Conservation (phyloP, 2,797 vertebrate genomes). For the Anniella stebbinsi region DNA sequence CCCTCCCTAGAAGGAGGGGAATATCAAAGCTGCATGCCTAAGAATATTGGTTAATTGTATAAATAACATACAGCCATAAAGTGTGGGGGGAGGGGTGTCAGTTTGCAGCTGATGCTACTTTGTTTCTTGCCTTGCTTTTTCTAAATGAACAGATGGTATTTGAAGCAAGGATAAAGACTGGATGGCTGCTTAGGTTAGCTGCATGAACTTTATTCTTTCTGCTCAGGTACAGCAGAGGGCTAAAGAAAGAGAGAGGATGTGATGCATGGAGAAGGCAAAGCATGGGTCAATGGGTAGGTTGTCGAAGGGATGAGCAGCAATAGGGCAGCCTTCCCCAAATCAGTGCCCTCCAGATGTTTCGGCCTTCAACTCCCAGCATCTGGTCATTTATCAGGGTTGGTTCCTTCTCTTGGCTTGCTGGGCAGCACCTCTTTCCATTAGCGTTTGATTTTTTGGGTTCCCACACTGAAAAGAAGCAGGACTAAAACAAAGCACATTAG, state of each 20-base stretch:
- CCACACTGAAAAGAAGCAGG: constrained; percentile 52
- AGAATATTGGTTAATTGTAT: too few species aligned
- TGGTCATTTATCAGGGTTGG: not conserved
- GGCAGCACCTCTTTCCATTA: not conserved
- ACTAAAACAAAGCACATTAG: constrained; percentile 31
- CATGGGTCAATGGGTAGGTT: not conserved
- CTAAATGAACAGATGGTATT: too few species aligned
- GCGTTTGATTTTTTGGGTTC: not conserved
- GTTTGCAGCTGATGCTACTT: too few species aligned
- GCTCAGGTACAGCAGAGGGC: not conserved
- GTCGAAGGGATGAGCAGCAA: not conserved
- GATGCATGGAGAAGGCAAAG: not conserved
- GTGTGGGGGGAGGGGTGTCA: too few species aligned
- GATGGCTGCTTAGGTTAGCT: not conserved
- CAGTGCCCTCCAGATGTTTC: not conserved
- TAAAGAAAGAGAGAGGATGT: not conserved
- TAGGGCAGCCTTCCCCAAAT: too few species aligned
- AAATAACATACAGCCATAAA: too few species aligned
- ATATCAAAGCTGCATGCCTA: not conserved
- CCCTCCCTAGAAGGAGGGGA: not conserved
- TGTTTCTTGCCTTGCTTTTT: too few species aligned
- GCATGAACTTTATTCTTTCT: not conserved
- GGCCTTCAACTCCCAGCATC: not conserved
- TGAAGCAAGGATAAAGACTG: too few species aligned
- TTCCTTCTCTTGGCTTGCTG: not conserved